Percentiles rank a stretch among this genome's conserved stretches.
phyloP scores from a whole-genome alignment of 1,140 invertebrate genomes.

The Leptopilina boulardi region DNA sequence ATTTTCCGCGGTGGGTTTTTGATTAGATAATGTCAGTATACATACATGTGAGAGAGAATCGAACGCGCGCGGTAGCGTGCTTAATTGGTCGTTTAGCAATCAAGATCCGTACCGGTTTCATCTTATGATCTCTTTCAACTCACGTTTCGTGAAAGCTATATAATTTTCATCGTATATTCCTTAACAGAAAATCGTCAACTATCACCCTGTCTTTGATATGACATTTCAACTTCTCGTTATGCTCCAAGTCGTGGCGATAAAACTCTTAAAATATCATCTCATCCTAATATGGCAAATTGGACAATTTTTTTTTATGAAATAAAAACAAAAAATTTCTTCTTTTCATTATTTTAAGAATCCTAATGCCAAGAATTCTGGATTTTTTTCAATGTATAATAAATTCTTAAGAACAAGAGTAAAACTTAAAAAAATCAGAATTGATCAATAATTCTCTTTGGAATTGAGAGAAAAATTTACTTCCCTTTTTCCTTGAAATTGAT shows the following conservation, averaged over 20 bases:
- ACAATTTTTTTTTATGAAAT: no score
- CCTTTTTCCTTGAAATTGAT: not conserved
- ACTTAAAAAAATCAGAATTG: no score
- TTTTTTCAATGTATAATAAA: no score
- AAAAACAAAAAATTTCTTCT: no score
- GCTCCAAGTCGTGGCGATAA: not conserved
- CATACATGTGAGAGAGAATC: not conserved
- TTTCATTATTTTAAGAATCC: no score
- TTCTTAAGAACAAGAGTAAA: no score
- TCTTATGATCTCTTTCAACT: constrained; percentile 19
- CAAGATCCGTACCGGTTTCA: constrained; percentile 12
- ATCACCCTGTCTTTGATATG: not conserved
- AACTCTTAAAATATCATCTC: no score
- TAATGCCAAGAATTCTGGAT: no score
- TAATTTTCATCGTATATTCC: constrained; percentile 11
- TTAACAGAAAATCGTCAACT: not conserved
- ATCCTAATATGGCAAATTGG: no score
- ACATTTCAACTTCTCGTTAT: not conserved
- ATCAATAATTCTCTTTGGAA: no score
- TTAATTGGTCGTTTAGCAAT: constrained; percentile 28
- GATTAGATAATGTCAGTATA: constrained; percentile 22
- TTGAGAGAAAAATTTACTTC: no score
- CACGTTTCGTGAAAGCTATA: constrained; percentile 20
- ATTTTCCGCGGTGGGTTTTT: not conserved
- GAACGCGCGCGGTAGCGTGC: constrained; percentile 17